Base-by-base conservation (phyloP, 2,113 vertebrate genomes). In the Takifugu bimaculatus region DNA sequence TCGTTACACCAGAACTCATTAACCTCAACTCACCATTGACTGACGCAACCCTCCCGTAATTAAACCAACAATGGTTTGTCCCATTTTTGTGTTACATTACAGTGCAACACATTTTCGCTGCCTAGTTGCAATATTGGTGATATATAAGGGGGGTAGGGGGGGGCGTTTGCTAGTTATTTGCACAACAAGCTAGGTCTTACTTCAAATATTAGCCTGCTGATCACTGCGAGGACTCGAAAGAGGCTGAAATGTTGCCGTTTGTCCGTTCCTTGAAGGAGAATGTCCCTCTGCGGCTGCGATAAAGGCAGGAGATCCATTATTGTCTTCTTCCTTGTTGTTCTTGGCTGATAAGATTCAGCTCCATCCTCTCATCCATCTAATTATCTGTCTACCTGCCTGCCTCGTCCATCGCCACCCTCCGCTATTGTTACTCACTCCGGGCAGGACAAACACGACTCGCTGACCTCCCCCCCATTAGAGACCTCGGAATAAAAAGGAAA, bases 361-460 rank as follows among this genome's bases (percentile, higher is more conserved):
- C 35, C 70, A 70, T 83, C 79, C 56, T 1, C 76, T 65, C 84
- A 74, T 81, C 83, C 73, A 77, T 87, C 75, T 78, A 76, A 77
- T 82, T 75, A 80, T 78, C 76, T 81, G 79, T 82, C 86, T 80
- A 85, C 77, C 79, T 88, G 80, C 73, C 77, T 43, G 65, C 77
- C 77, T 75, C 69, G 62, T 87, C 87, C 70, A 52, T 90, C 84
- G 68, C 77, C 81, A 82, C 83, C 77, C 56, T 11, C 50, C 72
- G 78, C 70, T 75, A 79, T 89, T 89, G 85, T 88, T 73, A 79
- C 82, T 82, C 72, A 83, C 88, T 78, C 75, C 77, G 76, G 88
- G 88, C 74, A 88, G 85, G 70, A 75, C 88, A 91, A 91, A 91
- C 89, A 89, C 82, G 81, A 88, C 90, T 84, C 10, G 71, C 69